A percentile compares a stretch with the other conserved stretches of the same genome.
phyloP scores from a whole-genome alignment of 2,113 vertebrate species.

The Cyanoramphus novaezelandiae region DNA sequence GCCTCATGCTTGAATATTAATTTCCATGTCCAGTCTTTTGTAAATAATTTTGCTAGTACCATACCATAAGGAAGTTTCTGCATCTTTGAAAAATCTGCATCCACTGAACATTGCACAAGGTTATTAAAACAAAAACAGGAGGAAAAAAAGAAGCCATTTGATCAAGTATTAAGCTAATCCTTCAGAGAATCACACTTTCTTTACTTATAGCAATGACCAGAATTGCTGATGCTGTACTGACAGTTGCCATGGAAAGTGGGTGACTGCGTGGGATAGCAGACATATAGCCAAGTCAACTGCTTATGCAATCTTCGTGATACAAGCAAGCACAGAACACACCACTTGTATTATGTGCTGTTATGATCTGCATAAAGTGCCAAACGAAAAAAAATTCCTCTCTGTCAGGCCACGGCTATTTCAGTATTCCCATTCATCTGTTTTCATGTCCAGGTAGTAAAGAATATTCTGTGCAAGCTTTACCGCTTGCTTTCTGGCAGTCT shows the following conservation, averaged over 20 bases:
- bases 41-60: neutral
- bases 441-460: conserved; percentile 95
- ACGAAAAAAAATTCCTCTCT: neutral
- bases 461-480: conserved; percentile 97
- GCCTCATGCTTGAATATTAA: neutral
- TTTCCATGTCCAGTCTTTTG: neutral
- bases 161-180: conserved; percentile 29
- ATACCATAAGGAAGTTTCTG: neutral
- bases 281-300: conserved; percentile 52
- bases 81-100: neutral
- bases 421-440: conserved; percentile 98
- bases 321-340: conserved; percentile 24
- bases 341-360: neutral
- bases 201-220: conserved; percentile 40
- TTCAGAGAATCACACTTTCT: conserved; percentile 4
- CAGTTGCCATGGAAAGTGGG: conserved; percentile 59
- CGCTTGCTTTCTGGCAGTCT: conserved; percentile 90
- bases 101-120: neutral
- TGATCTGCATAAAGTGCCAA: conserved; percentile 7
- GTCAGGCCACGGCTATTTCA: conserved; percentile 31
- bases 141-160: neutral
- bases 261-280: conserved; percentile 53
- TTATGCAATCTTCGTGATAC: conserved; percentile 32
- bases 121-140: neutral
- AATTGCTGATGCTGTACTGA: conserved; percentile 56